Evolutionary conservation across 1,140 invertebrate genomes (phyloP).

Genomic region (Reticulitermes speratus): DNA sequence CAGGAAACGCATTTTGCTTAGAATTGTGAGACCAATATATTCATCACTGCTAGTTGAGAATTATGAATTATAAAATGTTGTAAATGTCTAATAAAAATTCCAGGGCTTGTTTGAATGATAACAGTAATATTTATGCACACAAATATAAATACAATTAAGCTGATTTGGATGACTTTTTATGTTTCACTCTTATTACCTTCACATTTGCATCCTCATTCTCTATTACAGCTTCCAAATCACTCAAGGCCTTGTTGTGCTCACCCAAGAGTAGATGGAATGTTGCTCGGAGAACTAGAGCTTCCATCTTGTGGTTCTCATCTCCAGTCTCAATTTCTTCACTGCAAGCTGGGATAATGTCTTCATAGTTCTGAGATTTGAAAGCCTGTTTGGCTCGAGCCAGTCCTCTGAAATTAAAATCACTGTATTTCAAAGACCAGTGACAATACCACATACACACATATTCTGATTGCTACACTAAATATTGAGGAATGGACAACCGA

Average conservation of each 20-base stretch:
- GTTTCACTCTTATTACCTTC: constrained; percentile 44
- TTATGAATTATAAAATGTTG: no score
- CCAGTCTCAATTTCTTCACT: constrained; percentile 73
- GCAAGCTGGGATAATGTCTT: constrained; percentile 75
- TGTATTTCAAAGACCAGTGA: neutral
- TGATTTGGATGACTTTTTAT: no score
- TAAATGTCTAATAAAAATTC: no score
- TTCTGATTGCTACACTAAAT: no score
- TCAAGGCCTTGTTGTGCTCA: constrained; percentile 64
- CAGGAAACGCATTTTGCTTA: no score
- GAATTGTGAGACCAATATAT: no score
- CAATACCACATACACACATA: neutral
- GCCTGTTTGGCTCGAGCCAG: constrained; percentile 66
- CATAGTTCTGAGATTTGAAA: constrained; percentile 69
- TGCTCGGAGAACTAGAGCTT: constrained; percentile 74
- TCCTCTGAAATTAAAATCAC: constrained; percentile 48
- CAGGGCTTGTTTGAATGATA: no score
- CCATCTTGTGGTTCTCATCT: constrained; percentile 53
- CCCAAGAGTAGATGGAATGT: constrained; percentile 81
- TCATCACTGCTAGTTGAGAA: no score
- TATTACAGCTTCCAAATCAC: constrained; percentile 67
- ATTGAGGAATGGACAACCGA: no score
- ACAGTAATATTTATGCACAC: no score
- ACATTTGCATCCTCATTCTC: constrained; percentile 56
- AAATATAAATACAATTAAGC: no score